Percentiles rank a stretch among this genome's conserved stretches.
phyloP scores from a whole-genome alignment of 1,140 invertebrate species.

The Pachyrhynchus sulphureomaculatus region DNA sequence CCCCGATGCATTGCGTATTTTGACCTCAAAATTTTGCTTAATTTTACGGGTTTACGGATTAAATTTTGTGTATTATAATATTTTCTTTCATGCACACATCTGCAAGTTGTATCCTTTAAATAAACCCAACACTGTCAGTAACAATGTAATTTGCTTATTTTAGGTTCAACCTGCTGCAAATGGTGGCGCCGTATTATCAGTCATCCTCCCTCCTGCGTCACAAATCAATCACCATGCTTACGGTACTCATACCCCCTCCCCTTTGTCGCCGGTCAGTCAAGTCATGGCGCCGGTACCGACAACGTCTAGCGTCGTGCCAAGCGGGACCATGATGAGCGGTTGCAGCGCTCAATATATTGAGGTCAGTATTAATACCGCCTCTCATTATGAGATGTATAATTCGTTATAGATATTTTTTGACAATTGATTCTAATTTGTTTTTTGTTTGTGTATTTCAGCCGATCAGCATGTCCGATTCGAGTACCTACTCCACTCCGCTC shows the following conservation, averaged over 20 bases:
- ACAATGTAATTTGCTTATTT: background rate
- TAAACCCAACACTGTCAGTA: background rate
- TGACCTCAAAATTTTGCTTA: background rate
- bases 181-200: conserved; percentile 74
- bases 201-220: conserved; percentile 70
- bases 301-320: conserved; percentile 36
- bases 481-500: conserved; percentile 49
- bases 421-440: background rate
- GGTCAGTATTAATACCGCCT: conserved; percentile 49
- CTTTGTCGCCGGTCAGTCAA: conserved; percentile 11
- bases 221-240: conserved; percentile 47
- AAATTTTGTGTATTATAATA: no score
- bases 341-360: conserved; percentile 63
- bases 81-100: no score
- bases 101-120: no score
- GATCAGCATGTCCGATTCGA: conserved; percentile 43
- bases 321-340: conserved; percentile 58
- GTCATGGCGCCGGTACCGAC: conserved; percentile 36
- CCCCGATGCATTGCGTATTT: no score
- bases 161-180: conserved; percentile 63
- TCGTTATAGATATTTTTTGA: no score
- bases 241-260: conserved; percentile 28
- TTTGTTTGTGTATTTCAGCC: conserved; percentile 49
- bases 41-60: background rate
- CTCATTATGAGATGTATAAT: background rate